Percentiles rank a stretch among this genome's conserved stretches.
phyloP scores from a whole-genome alignment of 1,140 invertebrate genomes.

The Colletes latitarsis region DNA sequence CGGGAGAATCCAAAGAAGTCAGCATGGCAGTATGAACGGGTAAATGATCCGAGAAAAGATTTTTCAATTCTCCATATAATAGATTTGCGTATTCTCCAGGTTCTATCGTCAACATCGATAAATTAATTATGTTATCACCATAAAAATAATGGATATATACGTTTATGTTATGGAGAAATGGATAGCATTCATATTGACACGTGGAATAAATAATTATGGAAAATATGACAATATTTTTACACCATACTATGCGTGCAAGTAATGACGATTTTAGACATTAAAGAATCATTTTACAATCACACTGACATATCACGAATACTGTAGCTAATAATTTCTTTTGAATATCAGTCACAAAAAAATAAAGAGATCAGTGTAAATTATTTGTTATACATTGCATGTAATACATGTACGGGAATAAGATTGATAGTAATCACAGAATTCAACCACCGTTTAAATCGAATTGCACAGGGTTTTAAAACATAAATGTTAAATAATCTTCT shows the following conservation, averaged over 20 bases:
- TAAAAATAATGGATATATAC: not conserved
- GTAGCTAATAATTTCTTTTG: not conserved
- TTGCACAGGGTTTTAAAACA: constrained; percentile 2
- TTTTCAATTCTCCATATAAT: constrained; percentile 89
- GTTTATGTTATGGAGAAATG: not conserved
- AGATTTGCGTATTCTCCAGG: constrained; percentile 84
- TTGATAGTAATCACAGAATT: not conserved
- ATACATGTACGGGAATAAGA: constrained; percentile 30
- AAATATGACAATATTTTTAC: not conserved
- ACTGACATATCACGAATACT: not conserved
- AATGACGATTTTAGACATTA: not conserved
- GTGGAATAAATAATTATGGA: not conserved
- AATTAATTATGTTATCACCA: constrained; percentile 19
- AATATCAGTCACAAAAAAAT: not conserved
- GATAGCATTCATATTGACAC: not conserved
- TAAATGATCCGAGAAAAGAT: constrained; percentile 87
- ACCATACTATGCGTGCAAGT: constrained; percentile 8
- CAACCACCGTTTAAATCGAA: not conserved
- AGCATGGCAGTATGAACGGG: constrained; percentile 89
- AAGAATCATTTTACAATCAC: not conserved
- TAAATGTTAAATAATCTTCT: constrained; percentile 22
- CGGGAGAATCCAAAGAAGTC: constrained; percentile 86
- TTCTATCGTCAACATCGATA: constrained; percentile 61
- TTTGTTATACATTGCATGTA: constrained; percentile 33
- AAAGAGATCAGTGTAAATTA: not conserved